Percentiles rank a stretch among this genome's conserved stretches.
phyloP scores from a whole-genome alignment of 2,113 vertebrate genomes.

The human region DNA sequence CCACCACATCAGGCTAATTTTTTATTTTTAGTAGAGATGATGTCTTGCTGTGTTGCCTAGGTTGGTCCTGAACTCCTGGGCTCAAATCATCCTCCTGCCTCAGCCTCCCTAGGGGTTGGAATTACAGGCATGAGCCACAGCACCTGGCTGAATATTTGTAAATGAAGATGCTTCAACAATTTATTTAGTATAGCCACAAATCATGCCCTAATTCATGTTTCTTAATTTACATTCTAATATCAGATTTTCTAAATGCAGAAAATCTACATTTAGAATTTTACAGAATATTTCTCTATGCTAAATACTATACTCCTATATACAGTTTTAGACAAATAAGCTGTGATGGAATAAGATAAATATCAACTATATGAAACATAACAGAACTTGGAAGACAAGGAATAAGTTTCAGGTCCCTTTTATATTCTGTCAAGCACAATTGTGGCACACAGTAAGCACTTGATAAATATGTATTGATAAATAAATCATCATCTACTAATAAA shows the following conservation, averaged over 20 bases:
- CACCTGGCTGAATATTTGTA: not conserved
- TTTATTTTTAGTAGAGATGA: too few species aligned
- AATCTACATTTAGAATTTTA: not conserved
- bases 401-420: not conserved
- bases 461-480: not conserved
- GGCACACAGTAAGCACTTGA: not conserved
- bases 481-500: not conserved
- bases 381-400: not conserved
- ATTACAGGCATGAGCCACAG: too few species aligned
- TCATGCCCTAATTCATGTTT: not conserved
- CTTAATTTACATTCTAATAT: slow-evolving; percentile 1
- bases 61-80: too few species aligned
- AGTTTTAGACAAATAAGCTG: not conserved
- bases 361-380: not conserved
- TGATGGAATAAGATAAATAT: not conserved
- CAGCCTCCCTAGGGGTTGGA: too few species aligned
- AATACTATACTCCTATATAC: not conserved
- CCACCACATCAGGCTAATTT: too few species aligned
- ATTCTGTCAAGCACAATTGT: not conserved
- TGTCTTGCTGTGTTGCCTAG: too few species aligned
- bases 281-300: not conserved
- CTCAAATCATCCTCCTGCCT: too few species aligned
- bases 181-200: slow-evolving; percentile 12
- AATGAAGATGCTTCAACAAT: not conserved
- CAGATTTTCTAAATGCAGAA: slow-evolving; percentile 19